These are phyloP conservation scores for Acrocera orbiculus DNA, from an alignment of 2,888 invertebrate genomes.

Conservation along the genomic window DNA sequence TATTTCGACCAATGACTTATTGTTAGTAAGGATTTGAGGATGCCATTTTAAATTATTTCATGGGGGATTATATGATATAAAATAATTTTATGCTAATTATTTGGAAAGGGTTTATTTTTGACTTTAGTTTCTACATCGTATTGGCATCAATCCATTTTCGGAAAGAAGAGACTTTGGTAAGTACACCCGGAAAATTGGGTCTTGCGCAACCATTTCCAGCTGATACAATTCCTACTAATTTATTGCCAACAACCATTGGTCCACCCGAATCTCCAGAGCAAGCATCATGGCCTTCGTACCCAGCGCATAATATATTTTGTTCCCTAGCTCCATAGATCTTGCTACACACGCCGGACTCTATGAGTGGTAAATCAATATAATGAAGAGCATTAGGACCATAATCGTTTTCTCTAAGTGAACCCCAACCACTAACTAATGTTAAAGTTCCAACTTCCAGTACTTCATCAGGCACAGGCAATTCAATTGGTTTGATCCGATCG, in stretches of 20 bases:
- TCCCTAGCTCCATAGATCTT: not conserved
- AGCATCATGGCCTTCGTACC: conserved; percentile 1
- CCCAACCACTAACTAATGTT: conserved; percentile 10
- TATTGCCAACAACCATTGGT: conserved; percentile 2
- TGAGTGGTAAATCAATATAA: not conserved
- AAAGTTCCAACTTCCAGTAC: not conserved
- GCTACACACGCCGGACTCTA: not conserved
- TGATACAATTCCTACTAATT: conserved; percentile 5
- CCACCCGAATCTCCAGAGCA: conserved; percentile 7
- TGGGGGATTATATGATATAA: no score
- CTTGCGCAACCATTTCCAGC: conserved; percentile 4
- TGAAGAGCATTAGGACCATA: conserved; percentile 9
- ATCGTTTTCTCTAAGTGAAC: conserved; percentile 15
- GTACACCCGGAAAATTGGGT: conserved; percentile 2
- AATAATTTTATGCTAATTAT: no score
- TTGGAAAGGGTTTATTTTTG: no score
- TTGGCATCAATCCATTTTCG: conserved; percentile 4
- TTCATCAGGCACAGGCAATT: conserved; percentile 12
- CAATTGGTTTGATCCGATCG: conserved; percentile 24
- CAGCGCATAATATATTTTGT: conserved; percentile 5
- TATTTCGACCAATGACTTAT: no score
- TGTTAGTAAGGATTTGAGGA: no score
- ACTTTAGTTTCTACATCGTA: no score
- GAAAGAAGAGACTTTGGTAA: conserved; percentile 1
- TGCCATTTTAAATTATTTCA: no score